These are phyloP conservation scores for Campaea margaritaria DNA, from an alignment of 2,888 invertebrate genomes.

Conservation along the genomic window DNA sequence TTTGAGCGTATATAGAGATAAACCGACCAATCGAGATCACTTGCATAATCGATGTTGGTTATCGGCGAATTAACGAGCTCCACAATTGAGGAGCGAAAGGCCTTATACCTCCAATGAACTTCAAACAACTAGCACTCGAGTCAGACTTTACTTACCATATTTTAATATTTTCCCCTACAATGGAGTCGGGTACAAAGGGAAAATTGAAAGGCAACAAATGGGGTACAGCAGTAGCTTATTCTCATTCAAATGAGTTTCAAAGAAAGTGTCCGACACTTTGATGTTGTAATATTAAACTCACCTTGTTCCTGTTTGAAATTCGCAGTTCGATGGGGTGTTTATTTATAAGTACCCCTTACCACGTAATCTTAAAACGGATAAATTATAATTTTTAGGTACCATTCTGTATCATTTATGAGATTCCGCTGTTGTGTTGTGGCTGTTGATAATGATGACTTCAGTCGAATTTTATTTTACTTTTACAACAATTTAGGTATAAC, in stretches of 20 bases:
- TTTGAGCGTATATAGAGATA: slow-evolving; percentile 38
- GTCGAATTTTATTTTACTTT: too few species aligned
- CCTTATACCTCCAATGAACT: slow-evolving; percentile 39
- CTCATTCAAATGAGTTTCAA: slow-evolving; percentile 77
- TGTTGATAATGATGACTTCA: too few species aligned
- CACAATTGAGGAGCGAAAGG: slow-evolving; percentile 37
- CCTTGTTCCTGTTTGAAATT: slow-evolving; percentile 43
- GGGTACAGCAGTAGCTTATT: slow-evolving; percentile 65
- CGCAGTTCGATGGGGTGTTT: slow-evolving; percentile 24
- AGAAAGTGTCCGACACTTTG: slow-evolving; percentile 75
- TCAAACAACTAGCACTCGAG: slow-evolving; percentile 58
- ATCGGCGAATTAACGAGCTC: slow-evolving; percentile 44
- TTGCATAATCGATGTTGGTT: slow-evolving; percentile 22
- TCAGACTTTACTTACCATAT: slow-evolving; percentile 73
- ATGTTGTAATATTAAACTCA: slow-evolving; percentile 60
- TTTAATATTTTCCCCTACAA: slow-evolving; percentile 74
- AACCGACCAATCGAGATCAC: slow-evolving; percentile 27
- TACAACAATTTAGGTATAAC: too few species aligned
- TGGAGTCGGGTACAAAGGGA: slow-evolving; percentile 66
- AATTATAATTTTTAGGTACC: too few species aligned
- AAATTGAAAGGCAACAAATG: slow-evolving; percentile 78
- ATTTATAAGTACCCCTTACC: slow-evolving; percentile 2
- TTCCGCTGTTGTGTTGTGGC: too few species aligned
- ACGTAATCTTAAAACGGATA: neutral
- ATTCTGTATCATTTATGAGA: too few species aligned